Percentiles rank a stretch among this genome's conserved stretches.
Evolutionary conservation across 2,797 vertebrate genomes (phyloP).

Genomic region (Arctocebus calabarensis): DNA sequence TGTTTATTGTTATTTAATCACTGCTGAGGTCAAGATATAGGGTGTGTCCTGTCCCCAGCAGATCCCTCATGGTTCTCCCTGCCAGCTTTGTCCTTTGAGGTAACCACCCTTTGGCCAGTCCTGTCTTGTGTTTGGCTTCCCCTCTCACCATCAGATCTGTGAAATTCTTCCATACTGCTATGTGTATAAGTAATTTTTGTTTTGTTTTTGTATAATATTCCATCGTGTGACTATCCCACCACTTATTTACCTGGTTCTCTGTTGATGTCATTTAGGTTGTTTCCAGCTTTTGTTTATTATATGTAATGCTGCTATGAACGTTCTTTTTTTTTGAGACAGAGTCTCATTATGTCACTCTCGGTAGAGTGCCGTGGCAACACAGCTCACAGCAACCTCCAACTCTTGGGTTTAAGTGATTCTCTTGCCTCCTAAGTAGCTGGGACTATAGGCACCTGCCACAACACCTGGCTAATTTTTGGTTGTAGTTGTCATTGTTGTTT

Average conservation of each 20-base stretch:
- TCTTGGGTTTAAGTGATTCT: too few relatives aligned
- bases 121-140: constrained; percentile 11
- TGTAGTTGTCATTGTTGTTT: too few relatives aligned
- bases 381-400: too few relatives aligned
- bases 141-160: neutral
- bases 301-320: neutral
- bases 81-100: neutral
- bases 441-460: too few relatives aligned
- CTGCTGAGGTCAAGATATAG: neutral
- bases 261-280: neutral
- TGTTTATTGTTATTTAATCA: neutral
- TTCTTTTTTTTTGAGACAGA: too few relatives aligned
- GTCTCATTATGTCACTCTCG: too few relatives aligned
- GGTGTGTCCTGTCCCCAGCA: neutral
- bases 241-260: neutral
- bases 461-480: too few relatives aligned
- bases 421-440: too few relatives aligned
- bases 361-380: too few relatives aligned
- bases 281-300: constrained; percentile 2
- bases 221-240: neutral
- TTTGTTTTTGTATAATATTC: neutral
- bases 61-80: neutral
- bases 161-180: neutral
- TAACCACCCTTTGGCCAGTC: neutral
- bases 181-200: neutral